phyloP scores from a whole-genome alignment of 2,888 invertebrate genomes.

The Philereme transversata region DNA sequence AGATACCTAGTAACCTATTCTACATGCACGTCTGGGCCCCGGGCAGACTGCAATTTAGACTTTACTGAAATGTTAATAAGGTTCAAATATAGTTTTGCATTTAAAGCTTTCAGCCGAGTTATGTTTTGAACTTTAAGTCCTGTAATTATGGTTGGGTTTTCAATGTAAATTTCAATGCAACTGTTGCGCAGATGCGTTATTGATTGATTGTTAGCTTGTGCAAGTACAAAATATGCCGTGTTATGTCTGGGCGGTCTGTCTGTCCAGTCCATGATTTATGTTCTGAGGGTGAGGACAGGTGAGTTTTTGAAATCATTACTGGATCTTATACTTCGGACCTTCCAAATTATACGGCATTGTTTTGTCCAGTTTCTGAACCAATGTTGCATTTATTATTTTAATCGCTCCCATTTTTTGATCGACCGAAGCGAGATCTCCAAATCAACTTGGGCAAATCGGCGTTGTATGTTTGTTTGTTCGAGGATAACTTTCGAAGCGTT shows the following conservation, averaged over 20 bases:
- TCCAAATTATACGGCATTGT: too few species aligned
- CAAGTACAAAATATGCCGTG: background rate
- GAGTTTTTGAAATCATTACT: too few species aligned
- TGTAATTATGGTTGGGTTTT: background rate
- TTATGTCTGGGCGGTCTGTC: background rate
- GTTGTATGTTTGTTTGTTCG: too few species aligned
- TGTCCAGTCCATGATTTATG: conserved; percentile 15
- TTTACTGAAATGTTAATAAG: background rate
- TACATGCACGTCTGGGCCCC: too few species aligned
- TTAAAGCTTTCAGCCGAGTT: background rate
- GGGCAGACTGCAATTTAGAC: background rate
- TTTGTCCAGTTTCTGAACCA: too few species aligned
- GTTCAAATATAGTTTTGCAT: background rate
- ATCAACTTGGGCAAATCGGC: too few species aligned
- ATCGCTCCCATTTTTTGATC: too few species aligned
- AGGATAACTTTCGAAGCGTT: too few species aligned
- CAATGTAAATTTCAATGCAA: conserved; percentile 4
- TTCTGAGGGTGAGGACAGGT: conserved; percentile 6
- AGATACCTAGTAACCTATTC: too few species aligned
- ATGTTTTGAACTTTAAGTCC: conserved; percentile 8
- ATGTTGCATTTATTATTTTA: too few species aligned
- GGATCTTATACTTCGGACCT: too few species aligned
- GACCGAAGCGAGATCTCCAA: too few species aligned
- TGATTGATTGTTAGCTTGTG: conserved; percentile 17
- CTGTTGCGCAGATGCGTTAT: conserved; percentile 18